A percentile compares a stretch with the other conserved stretches of the same genome.
Conservation (phyloP, 1,140 invertebrate species). For the Drosophila pectinifera region DNA sequence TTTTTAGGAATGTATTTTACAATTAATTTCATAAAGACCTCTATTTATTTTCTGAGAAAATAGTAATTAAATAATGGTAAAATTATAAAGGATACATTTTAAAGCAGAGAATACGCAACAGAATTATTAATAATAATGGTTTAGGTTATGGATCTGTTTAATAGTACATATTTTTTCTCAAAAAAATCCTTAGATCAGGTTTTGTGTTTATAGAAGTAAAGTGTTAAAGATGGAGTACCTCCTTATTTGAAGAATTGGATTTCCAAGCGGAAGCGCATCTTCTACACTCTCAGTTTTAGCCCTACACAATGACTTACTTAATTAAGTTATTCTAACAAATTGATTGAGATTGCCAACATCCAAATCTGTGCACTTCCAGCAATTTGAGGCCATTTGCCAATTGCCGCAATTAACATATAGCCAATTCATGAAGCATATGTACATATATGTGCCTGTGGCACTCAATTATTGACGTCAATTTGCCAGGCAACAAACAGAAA, state of each 20-base stretch:
- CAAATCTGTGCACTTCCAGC: slow-evolving; percentile 11
- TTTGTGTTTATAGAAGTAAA: too few relatives aligned
- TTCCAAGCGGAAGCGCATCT: too few relatives aligned
- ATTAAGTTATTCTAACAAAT: slow-evolving; percentile 7
- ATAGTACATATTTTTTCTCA: neutral
- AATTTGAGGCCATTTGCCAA: slow-evolving; percentile 40
- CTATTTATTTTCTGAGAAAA: neutral
- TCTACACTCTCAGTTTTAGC: too few relatives aligned
- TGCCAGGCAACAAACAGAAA: slow-evolving; percentile 37
- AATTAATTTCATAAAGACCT: neutral
- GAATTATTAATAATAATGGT: neutral
- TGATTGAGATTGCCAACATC: slow-evolving; percentile 6
- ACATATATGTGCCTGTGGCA: slow-evolving; percentile 15
- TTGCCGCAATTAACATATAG: slow-evolving; percentile 43
- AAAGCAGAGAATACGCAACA: neutral
- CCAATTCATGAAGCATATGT: slow-evolving; percentile 29
- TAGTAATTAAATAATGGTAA: too few relatives aligned
- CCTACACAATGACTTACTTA: neutral
- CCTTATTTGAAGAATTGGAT: neutral
- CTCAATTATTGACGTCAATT: slow-evolving; percentile 59
- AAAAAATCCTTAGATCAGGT: neutral
- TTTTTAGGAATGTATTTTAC: neutral
- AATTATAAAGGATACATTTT: too few relatives aligned
- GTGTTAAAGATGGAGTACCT: neutral
- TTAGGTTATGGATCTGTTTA: neutral